A percentile compares a stretch with the other conserved stretches of the same genome.
These are phyloP conservation scores for Emydoidea blandingii DNA, from an alignment of 2,797 vertebrate genomes.

Conservation along the genomic window DNA sequence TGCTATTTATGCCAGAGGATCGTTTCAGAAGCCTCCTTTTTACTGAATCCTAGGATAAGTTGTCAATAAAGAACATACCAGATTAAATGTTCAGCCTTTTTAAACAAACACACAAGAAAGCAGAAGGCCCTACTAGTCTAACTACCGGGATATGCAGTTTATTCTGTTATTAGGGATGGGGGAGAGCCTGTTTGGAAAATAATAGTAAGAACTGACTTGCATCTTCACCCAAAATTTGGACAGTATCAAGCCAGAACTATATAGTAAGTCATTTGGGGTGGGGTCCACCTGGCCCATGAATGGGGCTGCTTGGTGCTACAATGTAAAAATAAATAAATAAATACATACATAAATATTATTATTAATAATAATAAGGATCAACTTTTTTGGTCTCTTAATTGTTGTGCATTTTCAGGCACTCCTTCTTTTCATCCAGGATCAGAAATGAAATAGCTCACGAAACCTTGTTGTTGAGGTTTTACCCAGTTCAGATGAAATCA, in stretches of 20 bases:
- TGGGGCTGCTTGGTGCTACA: neutral
- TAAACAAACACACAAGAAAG: neutral
- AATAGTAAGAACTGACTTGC: neutral
- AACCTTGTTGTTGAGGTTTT: neutral
- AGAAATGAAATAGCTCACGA: neutral
- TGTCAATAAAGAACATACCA: neutral
- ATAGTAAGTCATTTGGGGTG: neutral
- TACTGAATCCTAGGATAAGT: slow-evolving; percentile 70
- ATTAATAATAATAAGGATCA: no score
- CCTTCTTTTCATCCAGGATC: neutral
- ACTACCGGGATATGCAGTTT: neutral
- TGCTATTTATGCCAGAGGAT: neutral
- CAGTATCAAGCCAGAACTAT: neutral
- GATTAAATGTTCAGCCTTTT: neutral
- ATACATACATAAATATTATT: no score
- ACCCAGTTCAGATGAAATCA: neutral
- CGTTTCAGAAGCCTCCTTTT: slow-evolving; percentile 66
- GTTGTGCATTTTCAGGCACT: neutral
- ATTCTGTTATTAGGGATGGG: neutral
- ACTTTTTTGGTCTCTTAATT: neutral
- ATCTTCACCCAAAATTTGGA: neutral
- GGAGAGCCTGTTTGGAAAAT: rapidly evolving
- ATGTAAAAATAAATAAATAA: neutral
- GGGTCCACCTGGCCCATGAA: neutral
- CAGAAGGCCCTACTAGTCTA: neutral